phyloP scores from a whole-genome alignment of 2,797 vertebrate genomes.

The Propithecus deckenii region DNA sequence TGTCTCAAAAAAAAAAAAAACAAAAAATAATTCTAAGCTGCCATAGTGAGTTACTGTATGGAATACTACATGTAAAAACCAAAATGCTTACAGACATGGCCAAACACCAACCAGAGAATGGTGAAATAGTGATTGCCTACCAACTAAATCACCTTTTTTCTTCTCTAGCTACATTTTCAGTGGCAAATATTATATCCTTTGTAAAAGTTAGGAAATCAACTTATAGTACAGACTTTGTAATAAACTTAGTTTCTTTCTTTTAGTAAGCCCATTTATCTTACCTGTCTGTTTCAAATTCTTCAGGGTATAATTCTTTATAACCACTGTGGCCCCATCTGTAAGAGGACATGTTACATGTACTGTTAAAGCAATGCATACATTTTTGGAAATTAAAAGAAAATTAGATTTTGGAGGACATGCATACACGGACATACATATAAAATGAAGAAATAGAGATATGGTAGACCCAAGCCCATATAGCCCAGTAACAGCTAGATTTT shows the following conservation, averaged over 20 bases:
- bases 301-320: slow-evolving; percentile 97
- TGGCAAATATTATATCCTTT: slow-evolving; percentile 3
- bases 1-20: no score
- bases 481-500: slow-evolving; percentile 2
- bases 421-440: slow-evolving; percentile 2
- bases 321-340: slow-evolving; percentile 98
- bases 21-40: not conserved
- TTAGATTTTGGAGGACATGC: not conserved
- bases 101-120: slow-evolving; percentile 15
- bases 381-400: slow-evolving; percentile 15
- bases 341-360: slow-evolving; percentile 62
- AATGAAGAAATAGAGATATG: not conserved
- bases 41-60: not conserved
- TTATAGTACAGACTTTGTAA: slow-evolving; percentile 7
- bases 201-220: not conserved
- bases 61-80: not conserved
- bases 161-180: slow-evolving; percentile 22
- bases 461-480: not conserved
- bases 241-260: not conserved
- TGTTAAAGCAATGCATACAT: not conserved
- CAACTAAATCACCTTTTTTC: not conserved
- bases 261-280: slow-evolving; percentile 77
- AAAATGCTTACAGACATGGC: not conserved
- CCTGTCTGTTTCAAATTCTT: slow-evolving; percentile 94
- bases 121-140: not conserved